Evolutionary conservation across 2,797 vertebrate species (phyloP), one percentile per base, ranked within the genome.

Genomic region (Taenioides sp.): DNA sequence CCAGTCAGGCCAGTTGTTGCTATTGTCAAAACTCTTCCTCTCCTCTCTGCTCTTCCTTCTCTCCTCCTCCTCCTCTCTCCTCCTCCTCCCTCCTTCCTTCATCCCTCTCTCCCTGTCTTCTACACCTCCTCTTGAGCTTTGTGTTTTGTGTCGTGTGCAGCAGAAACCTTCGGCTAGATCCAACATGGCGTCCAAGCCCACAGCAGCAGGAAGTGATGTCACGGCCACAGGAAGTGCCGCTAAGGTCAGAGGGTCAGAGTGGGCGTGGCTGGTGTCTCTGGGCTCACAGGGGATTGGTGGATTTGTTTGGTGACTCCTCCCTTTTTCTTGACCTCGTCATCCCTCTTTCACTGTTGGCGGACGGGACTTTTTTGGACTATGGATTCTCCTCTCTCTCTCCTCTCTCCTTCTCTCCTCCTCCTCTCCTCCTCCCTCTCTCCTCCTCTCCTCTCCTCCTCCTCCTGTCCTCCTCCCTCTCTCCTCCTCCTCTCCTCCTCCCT

Each of bases 141-240:
- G n/a, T 58, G 11, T 57, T 12, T 55, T 55, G 54, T 55, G 40
- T 20, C 22, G n/a, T 55, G 22, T 57, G 17, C 59, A 9, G 70
- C 92, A 94, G 93, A 92, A 87, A 75, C 79, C 80, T 71, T 63
- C 89, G 17, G 76, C 84, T 10, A 83, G 75, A 77, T 81, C 90
- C 0, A 22, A 79, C 73, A 88, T 91, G 87, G 84, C 89, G 71
- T 67, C 87, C 49, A 86, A 84, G 76, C 72, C 86, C 22, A 70
- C 71, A 50, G 78, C 76, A 55, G n/a, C 76, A 22, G 78, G 55
- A 71, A 69, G 84, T 74, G 76, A 74, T 1, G 18, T 70, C 50
- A 25, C 58, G 28, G 52, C 78, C 23, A 71, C 81, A 86, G 87
- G 84, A 86, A 70, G 70, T 50, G 70, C 75, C 34, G 73, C 60